A percentile compares a stretch with the other conserved stretches of the same genome.
Conservation (phyloP, 2,888 invertebrate species). For the Ophioninae sp. region DNA sequence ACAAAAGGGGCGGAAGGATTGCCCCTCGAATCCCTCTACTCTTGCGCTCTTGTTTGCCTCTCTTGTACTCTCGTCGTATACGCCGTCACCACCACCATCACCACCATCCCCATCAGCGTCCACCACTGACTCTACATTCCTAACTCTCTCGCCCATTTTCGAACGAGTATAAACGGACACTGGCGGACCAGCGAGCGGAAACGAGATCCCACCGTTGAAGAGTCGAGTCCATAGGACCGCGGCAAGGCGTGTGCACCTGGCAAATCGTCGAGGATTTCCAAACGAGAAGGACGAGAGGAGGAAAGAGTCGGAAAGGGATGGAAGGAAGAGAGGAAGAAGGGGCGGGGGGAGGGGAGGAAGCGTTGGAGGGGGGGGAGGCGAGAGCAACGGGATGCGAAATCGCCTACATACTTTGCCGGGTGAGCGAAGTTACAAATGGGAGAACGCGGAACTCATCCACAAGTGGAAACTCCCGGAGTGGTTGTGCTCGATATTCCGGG, state of each 20-base stretch:
- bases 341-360: too few relatives aligned
- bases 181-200: constrained; percentile 29
- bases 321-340: too few relatives aligned
- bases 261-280: constrained; percentile 34
- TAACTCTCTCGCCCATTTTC: constrained; percentile 22
- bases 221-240: constrained; percentile 13
- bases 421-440: constrained; percentile 80
- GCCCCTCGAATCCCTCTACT: background rate
- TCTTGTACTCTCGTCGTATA: background rate
- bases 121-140: constrained; percentile 1
- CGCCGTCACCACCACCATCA: background rate
- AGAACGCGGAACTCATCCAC: constrained; percentile 78
- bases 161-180: constrained; percentile 55
- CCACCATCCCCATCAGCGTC: too few relatives aligned
- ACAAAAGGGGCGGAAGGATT: constrained; percentile 25
- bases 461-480: constrained; percentile 71
- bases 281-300: constrained; percentile 32
- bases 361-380: constrained; percentile 32
- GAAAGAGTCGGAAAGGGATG: constrained; percentile 1
- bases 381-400: constrained; percentile 60
- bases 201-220: constrained; percentile 39
- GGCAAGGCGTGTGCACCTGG: constrained; percentile 22
- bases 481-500: constrained; percentile 16
- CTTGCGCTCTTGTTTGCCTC: constrained; percentile 8
- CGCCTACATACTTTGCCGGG: constrained; percentile 78